These are phyloP conservation scores for Myzus persicae DNA, from an alignment of 1,140 invertebrate species.

Conservation along the genomic window DNA sequence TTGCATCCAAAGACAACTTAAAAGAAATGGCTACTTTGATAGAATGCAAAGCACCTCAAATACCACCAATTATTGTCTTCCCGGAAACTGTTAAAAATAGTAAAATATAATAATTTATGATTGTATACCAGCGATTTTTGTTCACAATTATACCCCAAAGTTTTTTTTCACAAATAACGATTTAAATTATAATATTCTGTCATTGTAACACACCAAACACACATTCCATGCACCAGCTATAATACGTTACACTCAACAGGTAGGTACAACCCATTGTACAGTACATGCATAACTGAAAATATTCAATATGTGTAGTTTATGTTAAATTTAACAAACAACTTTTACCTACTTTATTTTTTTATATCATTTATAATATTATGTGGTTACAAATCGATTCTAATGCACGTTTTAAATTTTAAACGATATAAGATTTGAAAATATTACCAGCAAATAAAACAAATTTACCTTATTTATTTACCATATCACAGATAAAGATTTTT, in stretches of 20 bases:
- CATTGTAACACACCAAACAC: background rate
- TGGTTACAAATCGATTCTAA: background rate
- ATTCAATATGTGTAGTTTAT: background rate
- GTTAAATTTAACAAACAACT: background rate
- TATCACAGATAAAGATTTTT: background rate
- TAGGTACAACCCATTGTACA: background rate
- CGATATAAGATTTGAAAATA: background rate
- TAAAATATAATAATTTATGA: constrained; percentile 31
- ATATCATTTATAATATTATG: background rate
- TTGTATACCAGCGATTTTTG: background rate
- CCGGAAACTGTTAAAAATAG: background rate
- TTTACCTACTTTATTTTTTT: background rate
- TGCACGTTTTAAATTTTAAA: background rate
- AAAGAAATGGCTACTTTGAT: constrained; percentile 61
- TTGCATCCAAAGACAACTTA: constrained; percentile 56
- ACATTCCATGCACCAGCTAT: constrained; percentile 4
- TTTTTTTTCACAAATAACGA: background rate
- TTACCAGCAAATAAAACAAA: background rate
- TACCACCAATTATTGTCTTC: constrained; percentile 21
- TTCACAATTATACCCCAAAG: background rate
- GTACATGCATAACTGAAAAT: background rate
- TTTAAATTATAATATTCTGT: background rate
- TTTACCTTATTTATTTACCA: background rate
- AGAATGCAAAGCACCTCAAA: constrained; percentile 59
- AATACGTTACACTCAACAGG: background rate